Evolutionary conservation across 2,797 vertebrate genomes (phyloP), one percentile per base, ranked within the genome.

Genomic region (Rhinella marina): DNA sequence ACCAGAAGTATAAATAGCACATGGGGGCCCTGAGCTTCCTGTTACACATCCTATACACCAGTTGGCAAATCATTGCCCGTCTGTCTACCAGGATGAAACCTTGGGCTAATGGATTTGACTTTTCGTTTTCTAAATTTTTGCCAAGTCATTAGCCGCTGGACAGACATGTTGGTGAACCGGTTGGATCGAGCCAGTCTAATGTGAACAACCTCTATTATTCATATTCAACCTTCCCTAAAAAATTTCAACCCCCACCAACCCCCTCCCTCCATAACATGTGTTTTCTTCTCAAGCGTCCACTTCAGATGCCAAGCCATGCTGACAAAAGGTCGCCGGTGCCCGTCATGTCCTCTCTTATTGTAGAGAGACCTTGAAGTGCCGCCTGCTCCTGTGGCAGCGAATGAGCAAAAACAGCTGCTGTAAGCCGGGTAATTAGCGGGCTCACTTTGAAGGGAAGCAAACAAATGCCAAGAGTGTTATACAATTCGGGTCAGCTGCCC

Each of bases 401-500:
- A 59, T 19, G 76, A 79, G 32, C 72, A 19, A 57, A 54, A 78
- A 73, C 87, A 88, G 64, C 87, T 88, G 87, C 77, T 59, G 66
- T 84, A 81, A 88, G 76, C 76, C 17, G 75, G 78, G 82, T 88
- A 85, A 88, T 88, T 88, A 88, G 78, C 23, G 2, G 19, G 41
- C 64, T 21, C 11, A 25, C 41, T 85, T 85, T 82, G 78, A 85
- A 81, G 77, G 29, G n/a, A 56, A 75, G 48, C 56, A 48, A 25
- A 12, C 29, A 72, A 32, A 68, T 62, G 75, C 82, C 87, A 70
- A 8, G 66, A 48, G 21, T 72, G 66, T 73, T 41, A 59, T 23
- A 80, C 82, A 85, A 82, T 80, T 61, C 21, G 27, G 78, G 57
- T 88, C 87, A 88, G 87, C 82, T 88, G 87, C 76, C 87, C 82